Percentiles rank a stretch among this genome's conserved stretches.
Evolutionary conservation across 2,888 invertebrate genomes (phyloP).

Genomic region (Agrilus biguttatus): DNA sequence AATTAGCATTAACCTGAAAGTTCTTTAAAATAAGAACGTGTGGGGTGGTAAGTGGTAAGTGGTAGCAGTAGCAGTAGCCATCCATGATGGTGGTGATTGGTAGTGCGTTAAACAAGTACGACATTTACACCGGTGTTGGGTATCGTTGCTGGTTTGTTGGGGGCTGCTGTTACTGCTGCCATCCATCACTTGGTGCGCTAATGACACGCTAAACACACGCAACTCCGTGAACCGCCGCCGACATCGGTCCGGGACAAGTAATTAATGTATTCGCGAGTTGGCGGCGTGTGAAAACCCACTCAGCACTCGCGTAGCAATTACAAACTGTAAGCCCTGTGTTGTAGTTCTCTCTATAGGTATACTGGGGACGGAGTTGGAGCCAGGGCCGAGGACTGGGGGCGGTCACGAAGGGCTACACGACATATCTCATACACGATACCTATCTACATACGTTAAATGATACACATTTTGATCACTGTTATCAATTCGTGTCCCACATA

Average conservation of each 20-base stretch:
- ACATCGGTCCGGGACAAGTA: slow-evolving; percentile 20
- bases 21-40: no score
- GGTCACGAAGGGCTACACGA: no score
- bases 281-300: slow-evolving; percentile 24
- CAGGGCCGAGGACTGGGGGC: no score
- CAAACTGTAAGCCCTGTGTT: slow-evolving; percentile 10
- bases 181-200: slow-evolving; percentile 29
- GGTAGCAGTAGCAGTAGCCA: no score
- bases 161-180: slow-evolving; percentile 12
- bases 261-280: slow-evolving; percentile 27
- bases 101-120: slow-evolving; percentile 29
- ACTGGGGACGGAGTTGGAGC: no score
- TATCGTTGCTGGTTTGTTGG: no score
- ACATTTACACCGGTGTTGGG: slow-evolving; percentile 24
- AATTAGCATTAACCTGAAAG: no score
- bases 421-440: no score
- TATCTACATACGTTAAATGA: no score
- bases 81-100: slow-evolving; percentile 21
- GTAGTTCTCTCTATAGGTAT: background rate
- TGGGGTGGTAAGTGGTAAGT: no score
- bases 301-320: slow-evolving; percentile 15
- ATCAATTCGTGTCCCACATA: no score
- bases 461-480: no score
- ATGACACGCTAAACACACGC: slow-evolving; percentile 32
- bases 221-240: slow-evolving; percentile 19